Evolutionary conservation across 2,888 invertebrate genomes (phyloP), one percentile per base, ranked within the genome.

Genomic region (Andrena chrysosceles): DNA sequence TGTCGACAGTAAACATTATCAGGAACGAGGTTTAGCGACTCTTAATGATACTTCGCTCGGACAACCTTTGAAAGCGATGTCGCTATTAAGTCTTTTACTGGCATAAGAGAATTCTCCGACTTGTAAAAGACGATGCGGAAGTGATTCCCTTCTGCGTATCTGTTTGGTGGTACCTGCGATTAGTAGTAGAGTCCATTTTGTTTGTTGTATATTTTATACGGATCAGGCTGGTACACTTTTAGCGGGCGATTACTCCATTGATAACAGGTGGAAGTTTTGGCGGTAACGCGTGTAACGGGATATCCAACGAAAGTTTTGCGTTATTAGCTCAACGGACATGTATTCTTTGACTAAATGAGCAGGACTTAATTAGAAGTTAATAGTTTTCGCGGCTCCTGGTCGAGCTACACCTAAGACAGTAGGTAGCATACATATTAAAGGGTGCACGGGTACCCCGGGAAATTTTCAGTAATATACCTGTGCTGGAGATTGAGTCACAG

Each of bases 401-500:
- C 23, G 75, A 81, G 33, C 20, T 70, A 60, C 52, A 13, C 63
- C 56, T 48, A 52, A 42, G 56, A 78, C 82, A 86, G 13, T 42
- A 16, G 42, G 81, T 78, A 80, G 89, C 87, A 88, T 87, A 89
- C 90, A 84, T 89, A 63, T 72, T 48, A 49, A 64, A 29, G 59
- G 49, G 23, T 31, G 31, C 52, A 20, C 54, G 23, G 23, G 26
- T 20, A 26, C 54, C 26, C 23, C 20, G 20, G 23, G 6, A 56
- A 56, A 10, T 10, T 56, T 26, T 23, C 23, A 4, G 26, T 20
- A 52, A 20, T 52, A 20, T 20, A 20, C 8, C 42, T 42, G 42
- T 4, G 13, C 42, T 13, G 16, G 13, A 42, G 42, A 16, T 42
- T 1, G 42, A 42, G 42, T 42, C 16, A 42, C 16, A 5, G 42